Evolutionary conservation across 2,888 invertebrate species (phyloP), one percentile per base, ranked within the genome.

Genomic region (Lymantria monacha): DNA sequence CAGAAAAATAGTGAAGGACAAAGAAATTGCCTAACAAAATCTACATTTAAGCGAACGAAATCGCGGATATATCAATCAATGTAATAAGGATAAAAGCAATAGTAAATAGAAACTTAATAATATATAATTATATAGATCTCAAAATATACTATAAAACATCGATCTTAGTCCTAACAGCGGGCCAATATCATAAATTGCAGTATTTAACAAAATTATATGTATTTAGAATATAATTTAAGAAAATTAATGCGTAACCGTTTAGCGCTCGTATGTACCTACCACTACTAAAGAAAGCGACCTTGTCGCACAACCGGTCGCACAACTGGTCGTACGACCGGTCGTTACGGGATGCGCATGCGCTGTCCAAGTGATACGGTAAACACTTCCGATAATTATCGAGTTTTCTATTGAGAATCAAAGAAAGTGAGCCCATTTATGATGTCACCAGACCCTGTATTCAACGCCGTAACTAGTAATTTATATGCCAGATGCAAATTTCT

Each of bases 221-320:
- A 36, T 30, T 44, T 8, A 53, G 30, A 44, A 37, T 2, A 8
- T 33, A 33, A 33, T 51, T 30, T 40, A 49, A n/a, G 48, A 58
- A 54, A 60, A 63, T 58, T 65, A 68, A 66, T 59, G 9, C 44
- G 59, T 44, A 48, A 55, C 33, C 9, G 48, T 69, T 62, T 36
- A 57, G 53, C 14, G 51, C 44, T 42, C 49, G 53, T 41, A 15
- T 66, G 62, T 68, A 64, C 60, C 15, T n/a, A 22, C 22, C 5
- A 22, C n/a, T n/a, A 22, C 22, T 22, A 49, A 69, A 56, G 72
- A 71, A 71, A 71, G 72, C 63, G 61, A 61, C 63, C 67, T 60
- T 68, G 66, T 46, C 49, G 40, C 15, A 9, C 36, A 45, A 65
- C 70, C 63, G 67, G 70, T 59, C 44, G 48, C 30, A 46, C 30